Evolutionary conservation across 2,797 vertebrate genomes (phyloP).

Genomic region (Molossus molossus): DNA sequence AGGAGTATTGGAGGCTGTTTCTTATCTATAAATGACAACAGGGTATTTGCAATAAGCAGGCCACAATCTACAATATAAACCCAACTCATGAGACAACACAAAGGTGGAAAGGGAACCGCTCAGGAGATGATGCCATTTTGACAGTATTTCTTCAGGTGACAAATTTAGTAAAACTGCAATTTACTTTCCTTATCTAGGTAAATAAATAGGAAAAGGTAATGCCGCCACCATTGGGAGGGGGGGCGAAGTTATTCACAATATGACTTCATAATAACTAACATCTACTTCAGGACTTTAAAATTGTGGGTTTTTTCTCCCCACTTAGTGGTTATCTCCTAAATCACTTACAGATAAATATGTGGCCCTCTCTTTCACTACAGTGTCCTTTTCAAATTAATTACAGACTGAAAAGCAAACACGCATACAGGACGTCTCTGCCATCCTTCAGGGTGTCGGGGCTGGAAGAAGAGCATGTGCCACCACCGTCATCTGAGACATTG

Average conservation of each 20-base stretch:
- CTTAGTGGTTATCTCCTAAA: neutral
- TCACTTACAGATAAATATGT: constrained; percentile 26
- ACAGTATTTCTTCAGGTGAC: constrained; percentile 67
- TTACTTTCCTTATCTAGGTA: constrained; percentile 81
- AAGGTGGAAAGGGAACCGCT: constrained; percentile 57
- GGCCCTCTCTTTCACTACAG: constrained; percentile 2
- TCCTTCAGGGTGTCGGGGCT: neutral
- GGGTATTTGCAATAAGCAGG: constrained; percentile 73
- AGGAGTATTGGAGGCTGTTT: constrained; percentile 60
- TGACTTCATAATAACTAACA: neutral
- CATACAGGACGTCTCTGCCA: neutral
- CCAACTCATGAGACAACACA: constrained; percentile 78
- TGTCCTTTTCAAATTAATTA: neutral
- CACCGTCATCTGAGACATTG: neutral
- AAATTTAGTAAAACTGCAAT: constrained; percentile 80
- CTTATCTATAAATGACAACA: constrained; percentile 59
- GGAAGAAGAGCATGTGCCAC: neutral
- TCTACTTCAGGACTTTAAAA: neutral
- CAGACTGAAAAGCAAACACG: neutral
- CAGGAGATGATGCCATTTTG: constrained; percentile 61
- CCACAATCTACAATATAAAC: constrained; percentile 31
- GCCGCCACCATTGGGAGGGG: neutral
- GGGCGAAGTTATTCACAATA: constrained; percentile 6
- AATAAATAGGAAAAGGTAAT: constrained; percentile 80
- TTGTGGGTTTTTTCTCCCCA: neutral